Percentiles rank a stretch among this genome's conserved stretches.
Evolutionary conservation across 2,888 invertebrate genomes (phyloP).

Genomic region (Agonum fuliginosum): DNA sequence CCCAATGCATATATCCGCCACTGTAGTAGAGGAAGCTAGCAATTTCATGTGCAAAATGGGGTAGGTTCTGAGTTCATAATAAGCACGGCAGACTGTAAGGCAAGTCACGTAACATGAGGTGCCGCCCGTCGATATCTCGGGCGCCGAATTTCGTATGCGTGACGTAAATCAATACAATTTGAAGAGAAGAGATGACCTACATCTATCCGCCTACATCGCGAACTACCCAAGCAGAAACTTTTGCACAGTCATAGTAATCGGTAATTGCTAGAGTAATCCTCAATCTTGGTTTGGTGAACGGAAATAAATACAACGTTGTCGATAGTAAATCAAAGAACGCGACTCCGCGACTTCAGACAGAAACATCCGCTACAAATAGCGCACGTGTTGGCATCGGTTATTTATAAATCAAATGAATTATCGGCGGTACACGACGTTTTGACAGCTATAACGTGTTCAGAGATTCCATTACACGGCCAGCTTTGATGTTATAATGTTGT

Average conservation of each 20-base stretch:
- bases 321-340: constrained; percentile 39
- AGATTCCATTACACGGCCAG: constrained; percentile 49
- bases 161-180: constrained; percentile 50
- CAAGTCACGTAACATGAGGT: constrained; percentile 39
- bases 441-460: constrained; percentile 52
- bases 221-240: no score
- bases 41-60: constrained; percentile 32
- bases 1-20: neutral
- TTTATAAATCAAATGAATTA: constrained; percentile 54
- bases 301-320: constrained; percentile 23
- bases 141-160: constrained; percentile 54
- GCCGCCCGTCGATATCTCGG: constrained; percentile 48
- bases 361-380: constrained; percentile 55
- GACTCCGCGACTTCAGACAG: constrained; percentile 1
- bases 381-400: constrained; percentile 45
- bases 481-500: constrained; percentile 51
- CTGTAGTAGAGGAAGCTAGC: no score
- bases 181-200: constrained; percentile 46
- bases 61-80: constrained; percentile 23
- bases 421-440: constrained; percentile 36
- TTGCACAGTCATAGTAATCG: neutral
- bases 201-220: constrained; percentile 28
- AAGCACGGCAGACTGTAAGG: neutral
- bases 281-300: neutral
- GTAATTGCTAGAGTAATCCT: neutral